Evolutionary conservation across 92 coral and sea anemone genomes (phyloP).

Genomic region (Siderastrea radians): DNA sequence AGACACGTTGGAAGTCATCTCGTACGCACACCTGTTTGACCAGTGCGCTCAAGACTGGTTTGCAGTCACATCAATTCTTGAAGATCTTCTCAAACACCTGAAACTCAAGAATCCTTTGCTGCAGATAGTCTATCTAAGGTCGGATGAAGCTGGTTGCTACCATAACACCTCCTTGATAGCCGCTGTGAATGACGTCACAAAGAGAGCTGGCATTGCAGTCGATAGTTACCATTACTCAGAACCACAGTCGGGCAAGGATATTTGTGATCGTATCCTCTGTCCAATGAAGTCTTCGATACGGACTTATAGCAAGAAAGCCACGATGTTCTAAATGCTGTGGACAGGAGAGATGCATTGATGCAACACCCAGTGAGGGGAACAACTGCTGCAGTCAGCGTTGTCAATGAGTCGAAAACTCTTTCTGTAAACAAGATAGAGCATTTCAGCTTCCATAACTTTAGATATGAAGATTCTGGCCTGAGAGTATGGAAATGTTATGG

Average conservation of each 20-base stretch:
- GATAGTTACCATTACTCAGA: conserved; percentile 80
- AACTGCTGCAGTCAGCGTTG: conserved; percentile 73
- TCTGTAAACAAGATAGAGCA: conserved; percentile 56
- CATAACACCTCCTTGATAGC: conserved; percentile 77
- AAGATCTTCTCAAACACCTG: conserved; percentile 72
- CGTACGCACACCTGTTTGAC: conserved; percentile 83
- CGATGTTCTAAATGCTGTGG: conserved; percentile 77
- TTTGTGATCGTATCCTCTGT: conserved; percentile 82
- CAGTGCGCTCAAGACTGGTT: conserved; percentile 88
- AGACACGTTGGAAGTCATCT: conserved; percentile 62
- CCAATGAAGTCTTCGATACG: conserved; percentile 83
- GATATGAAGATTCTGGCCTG: conserved; percentile 63
- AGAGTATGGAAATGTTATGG: conserved; percentile 79
- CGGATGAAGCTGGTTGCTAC: conserved; percentile 87
- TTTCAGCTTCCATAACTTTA: conserved; percentile 72
- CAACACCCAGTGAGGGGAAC: conserved; percentile 86
- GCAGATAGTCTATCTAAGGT: conserved; percentile 67
- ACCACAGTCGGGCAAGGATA: conserved; percentile 84
- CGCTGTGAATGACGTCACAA: conserved; percentile 69
- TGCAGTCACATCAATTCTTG: conserved; percentile 78
- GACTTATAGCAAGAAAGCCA: conserved; percentile 79
- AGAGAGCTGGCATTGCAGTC: conserved; percentile 68
- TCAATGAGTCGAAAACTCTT: conserved; percentile 62
- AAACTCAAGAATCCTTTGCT: conserved; percentile 66
- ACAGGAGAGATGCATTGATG: conserved; percentile 82